Conservation (phyloP, 2,113 vertebrate species). For the Pristiophorus japonicus region DNA sequence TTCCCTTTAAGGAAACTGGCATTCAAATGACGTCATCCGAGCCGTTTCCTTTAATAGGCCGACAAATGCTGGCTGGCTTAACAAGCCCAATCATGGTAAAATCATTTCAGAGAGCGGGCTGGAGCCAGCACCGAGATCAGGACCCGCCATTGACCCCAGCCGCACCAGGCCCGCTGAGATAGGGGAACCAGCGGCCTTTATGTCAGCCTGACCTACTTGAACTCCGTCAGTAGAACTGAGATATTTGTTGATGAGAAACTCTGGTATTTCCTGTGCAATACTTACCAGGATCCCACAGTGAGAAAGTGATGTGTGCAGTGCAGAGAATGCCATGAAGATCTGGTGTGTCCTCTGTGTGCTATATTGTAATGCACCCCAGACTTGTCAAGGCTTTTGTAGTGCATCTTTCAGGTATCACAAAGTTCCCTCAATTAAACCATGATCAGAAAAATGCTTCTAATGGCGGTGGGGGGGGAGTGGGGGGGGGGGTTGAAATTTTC, state of each 20-base stretch:
- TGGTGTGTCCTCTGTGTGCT: neutral
- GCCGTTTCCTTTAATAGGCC: too few species aligned
- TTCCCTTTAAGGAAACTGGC: too few species aligned
- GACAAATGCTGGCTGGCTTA: too few species aligned
- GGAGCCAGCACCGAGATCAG: too few species aligned
- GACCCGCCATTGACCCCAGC: too few species aligned
- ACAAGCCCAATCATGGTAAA: too few species aligned
- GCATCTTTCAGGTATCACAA: neutral
- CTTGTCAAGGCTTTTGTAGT: neutral
- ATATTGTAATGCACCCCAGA: neutral
- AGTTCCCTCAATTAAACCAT: neutral
- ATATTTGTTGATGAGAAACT: neutral
- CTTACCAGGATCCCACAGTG: neutral
- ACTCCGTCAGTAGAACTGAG: neutral
- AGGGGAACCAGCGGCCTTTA: too few species aligned
- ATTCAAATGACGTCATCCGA: too few species aligned
- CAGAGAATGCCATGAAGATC: neutral
- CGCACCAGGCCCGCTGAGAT: too few species aligned
- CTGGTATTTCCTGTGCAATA: neutral
- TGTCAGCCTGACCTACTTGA: neutral
- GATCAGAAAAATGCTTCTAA: neutral
- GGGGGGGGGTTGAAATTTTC: too few species aligned
- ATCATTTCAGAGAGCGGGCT: too few species aligned
- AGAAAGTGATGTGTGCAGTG: neutral
- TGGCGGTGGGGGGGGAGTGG: too few species aligned